Conservation (phyloP, 2,888 invertebrate species). For the Pachycephus smyrnensis region DNA sequence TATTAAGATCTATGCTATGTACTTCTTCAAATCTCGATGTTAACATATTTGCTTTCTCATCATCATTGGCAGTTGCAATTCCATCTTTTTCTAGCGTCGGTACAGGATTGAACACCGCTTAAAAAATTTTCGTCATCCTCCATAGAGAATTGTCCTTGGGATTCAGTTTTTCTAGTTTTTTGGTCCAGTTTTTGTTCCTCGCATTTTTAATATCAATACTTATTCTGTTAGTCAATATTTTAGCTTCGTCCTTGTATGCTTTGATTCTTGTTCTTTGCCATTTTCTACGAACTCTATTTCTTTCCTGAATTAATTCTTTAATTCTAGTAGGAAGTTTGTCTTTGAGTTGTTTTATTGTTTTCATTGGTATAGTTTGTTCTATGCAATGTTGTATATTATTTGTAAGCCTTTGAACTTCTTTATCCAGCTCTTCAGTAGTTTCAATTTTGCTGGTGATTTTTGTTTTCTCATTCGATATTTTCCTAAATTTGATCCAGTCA, state of each 20-base stretch:
- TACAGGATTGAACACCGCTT: neutral
- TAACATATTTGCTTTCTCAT: conserved; percentile 31
- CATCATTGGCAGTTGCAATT: conserved; percentile 21
- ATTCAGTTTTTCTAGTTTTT: conserved; percentile 13
- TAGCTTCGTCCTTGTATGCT: neutral
- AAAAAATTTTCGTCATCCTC: neutral
- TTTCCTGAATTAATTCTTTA: conserved; percentile 9
- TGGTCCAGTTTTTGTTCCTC: conserved; percentile 20
- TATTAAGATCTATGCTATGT: conserved; percentile 25
- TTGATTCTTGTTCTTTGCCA: conserved; percentile 18
- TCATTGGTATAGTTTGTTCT: conserved; percentile 13
- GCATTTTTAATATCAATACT: conserved; percentile 17
- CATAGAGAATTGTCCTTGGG: conserved; percentile 13
- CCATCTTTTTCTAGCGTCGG: conserved; percentile 8
- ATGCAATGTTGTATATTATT: conserved; percentile 16
- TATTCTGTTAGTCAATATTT: neutral
- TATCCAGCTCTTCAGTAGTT: conserved; percentile 16
- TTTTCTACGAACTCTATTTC: conserved; percentile 18
- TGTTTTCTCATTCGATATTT: conserved; percentile 15
- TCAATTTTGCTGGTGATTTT: conserved; percentile 5
- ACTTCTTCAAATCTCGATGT: conserved; percentile 30
- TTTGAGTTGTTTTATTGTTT: conserved; percentile 1
- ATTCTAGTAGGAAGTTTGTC: conserved; percentile 23
- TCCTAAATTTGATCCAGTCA: conserved; percentile 21
- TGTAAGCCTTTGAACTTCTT: conserved; percentile 16